Evolutionary conservation across 2,888 invertebrate species (phyloP).

Genomic region (Noctuana brunneofusca): DNA sequence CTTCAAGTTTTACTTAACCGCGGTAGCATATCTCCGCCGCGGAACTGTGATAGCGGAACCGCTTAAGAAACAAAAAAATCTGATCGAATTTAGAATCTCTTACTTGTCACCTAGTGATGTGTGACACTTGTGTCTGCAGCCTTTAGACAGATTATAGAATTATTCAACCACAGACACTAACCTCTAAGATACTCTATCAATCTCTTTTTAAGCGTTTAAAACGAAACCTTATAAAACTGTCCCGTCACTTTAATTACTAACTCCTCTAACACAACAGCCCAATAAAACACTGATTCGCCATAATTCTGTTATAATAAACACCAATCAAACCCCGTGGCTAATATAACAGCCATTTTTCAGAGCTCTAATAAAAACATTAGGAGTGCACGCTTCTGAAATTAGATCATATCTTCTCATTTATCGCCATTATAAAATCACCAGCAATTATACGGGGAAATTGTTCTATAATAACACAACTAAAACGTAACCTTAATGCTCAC

Average conservation of each 20-base stretch:
- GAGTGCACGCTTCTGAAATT: constrained; percentile 43
- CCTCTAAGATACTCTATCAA: no score
- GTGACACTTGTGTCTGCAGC: no score
- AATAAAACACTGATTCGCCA: constrained; percentile 12
- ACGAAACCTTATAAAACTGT: background rate
- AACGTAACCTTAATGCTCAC: constrained; percentile 1
- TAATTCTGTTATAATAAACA: constrained; percentile 17
- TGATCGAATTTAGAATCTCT: no score
- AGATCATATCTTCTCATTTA: constrained; percentile 54
- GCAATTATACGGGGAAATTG: constrained; percentile 55
- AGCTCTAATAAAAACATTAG: constrained; percentile 57
- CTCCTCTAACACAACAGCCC: background rate
- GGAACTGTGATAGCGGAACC: no score
- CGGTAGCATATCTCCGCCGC: no score
- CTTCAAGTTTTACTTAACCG: no score
- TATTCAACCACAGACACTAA: no score
- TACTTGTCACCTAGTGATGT: no score
- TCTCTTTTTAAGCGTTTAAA: no score
- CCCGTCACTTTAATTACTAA: background rate
- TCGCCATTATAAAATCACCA: constrained; percentile 67
- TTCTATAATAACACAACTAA: background rate
- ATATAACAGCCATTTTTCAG: constrained; percentile 30
- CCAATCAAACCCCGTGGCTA: constrained; percentile 21
- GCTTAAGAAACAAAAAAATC: no score
- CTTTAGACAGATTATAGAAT: no score